phyloP scores from a whole-genome alignment of 2,113 vertebrate species.

The Perca flavescens region DNA sequence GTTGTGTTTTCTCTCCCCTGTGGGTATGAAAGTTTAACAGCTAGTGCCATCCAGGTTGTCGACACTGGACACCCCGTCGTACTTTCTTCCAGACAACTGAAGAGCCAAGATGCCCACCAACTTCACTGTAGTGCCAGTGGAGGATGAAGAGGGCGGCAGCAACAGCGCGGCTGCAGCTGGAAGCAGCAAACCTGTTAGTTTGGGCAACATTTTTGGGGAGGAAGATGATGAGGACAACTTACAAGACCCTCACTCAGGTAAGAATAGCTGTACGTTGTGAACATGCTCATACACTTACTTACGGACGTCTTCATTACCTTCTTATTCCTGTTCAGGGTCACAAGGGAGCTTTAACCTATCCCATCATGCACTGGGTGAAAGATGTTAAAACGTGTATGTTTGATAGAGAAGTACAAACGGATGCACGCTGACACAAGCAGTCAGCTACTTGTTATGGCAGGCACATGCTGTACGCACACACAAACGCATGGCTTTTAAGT shows the following conservation, averaged over 20 bases:
- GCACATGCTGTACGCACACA: conserved; percentile 8
- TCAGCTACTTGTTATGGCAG: conserved; percentile 37
- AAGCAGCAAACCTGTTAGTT: conserved; percentile 41
- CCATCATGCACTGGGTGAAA: conserved; percentile 12
- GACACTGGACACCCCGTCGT: not conserved
- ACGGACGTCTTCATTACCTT: not conserved
- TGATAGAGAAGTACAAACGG: not conserved
- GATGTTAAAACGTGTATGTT: not conserved
- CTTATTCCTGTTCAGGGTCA: not conserved
- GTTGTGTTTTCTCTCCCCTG: not conserved
- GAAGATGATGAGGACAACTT: conserved; percentile 22
- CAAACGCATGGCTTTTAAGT: not conserved
- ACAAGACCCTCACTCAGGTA: conserved; percentile 60
- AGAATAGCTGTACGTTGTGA: not conserved
- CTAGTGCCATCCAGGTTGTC: not conserved
- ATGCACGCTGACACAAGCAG: conserved; percentile 29
- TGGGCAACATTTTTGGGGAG: conserved; percentile 61
- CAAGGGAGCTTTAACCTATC: not conserved
- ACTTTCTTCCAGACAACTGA: conserved; percentile 6
- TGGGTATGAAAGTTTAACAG: conserved; percentile 15
- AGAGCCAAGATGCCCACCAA: conserved; percentile 76
- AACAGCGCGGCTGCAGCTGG: conserved; percentile 11
- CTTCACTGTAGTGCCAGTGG: conserved; percentile 81
- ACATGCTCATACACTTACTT: not conserved
- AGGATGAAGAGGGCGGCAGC: conserved; percentile 56